Base-by-base conservation (phyloP, 2,888 invertebrate genomes). In the Encarsia formosa region DNA sequence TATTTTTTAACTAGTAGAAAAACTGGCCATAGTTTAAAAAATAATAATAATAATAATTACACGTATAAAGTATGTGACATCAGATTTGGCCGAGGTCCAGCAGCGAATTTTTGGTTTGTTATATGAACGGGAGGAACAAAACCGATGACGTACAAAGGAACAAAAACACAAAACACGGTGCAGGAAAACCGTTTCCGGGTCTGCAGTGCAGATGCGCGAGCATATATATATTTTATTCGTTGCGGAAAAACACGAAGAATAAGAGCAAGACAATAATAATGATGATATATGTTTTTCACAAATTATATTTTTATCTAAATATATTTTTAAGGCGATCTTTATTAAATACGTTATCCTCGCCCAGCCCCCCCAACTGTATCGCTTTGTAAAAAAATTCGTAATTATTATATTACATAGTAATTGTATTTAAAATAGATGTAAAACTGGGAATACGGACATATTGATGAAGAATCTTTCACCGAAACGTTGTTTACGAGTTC, bases 401-500 rank as follows among this genome's bases (percentile, higher is more conserved):
- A n/a, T n/a, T n/a, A n/a, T n/a, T n/a, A n/a, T n/a, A n/a, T n/a
- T n/a, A n/a, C n/a, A n/a, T n/a, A n/a, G n/a, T n/a, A n/a, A n/a
- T n/a, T n/a, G n/a, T n/a, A n/a, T n/a, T n/a, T n/a, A n/a, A n/a
- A n/a, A n/a, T n/a, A n/a, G n/a, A n/a, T n/a, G n/a, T 52, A 24
- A 48, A 56, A 52, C 40, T 49, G 52, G 26, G 56, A 49, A 52
- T 56, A 44, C 42, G 47, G 39, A 52, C 52, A 50, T 52, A 56
- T 52, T 32, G 34, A 53, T 38, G 38, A 48, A n/a, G n/a, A 35
- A 56, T 43, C 31, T 49, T 52, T 49, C 56, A 35, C 45, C 47
- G 49, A 57, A 59, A 59, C 58, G 59, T 56, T 57, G 56, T 55
- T 54, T 56, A 53, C 55, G 56, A 57, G 56, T 44, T 56, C 43